Evolutionary conservation across 1,140 invertebrate genomes (phyloP), one percentile per base, ranked within the genome.

Genomic region (Aphidius ervi): DNA sequence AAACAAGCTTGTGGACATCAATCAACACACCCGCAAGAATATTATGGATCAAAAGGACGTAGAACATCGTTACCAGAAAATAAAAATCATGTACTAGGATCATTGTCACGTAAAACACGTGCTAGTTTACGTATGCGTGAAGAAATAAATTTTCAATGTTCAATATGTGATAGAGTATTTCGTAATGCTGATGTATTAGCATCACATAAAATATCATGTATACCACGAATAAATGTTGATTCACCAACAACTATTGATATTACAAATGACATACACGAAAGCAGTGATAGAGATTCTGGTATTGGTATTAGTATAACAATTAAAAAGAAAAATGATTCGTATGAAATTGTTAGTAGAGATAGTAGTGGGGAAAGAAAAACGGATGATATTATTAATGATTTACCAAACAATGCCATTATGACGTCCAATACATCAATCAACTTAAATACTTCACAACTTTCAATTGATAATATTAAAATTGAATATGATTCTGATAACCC

Each of bases 251-350:
- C 23, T 31, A 31, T 31, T 31, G 23, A 41, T 40, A 53, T 59
- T 9, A 40, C 46, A 23, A 59, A n/a, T 7, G 56, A 69, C 5
- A 67, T 62, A 1, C 41, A 65, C 6, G 67, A 61, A 46, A 70
- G 62, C 52, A 74, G 64, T 62, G 75, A 78, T 48, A 56, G 65
- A 6, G 73, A 78, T 58, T 75, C 74, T 46, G 70, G 72, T 31
- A 73, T 70, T 64, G 75, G 73, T 9, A 75, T 80, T 40, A 78
- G 66, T 40, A 77, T 79, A 54, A 78, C 73, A n/a, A 79, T 79
- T 16, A 80, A 79, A 55, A 79, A 79, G 56, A 75, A 72, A 42
- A 76, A 80, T 58, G 65, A 79, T 67, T 77, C 75, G 0, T 80
- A 79, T 59, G 73, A 79, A 56, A 74, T 80, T 58, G 75, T 80